These are phyloP conservation scores for Alligator mississippiensis DNA, from an alignment of 2,113 vertebrate genomes.

Conservation along the genomic window DNA sequence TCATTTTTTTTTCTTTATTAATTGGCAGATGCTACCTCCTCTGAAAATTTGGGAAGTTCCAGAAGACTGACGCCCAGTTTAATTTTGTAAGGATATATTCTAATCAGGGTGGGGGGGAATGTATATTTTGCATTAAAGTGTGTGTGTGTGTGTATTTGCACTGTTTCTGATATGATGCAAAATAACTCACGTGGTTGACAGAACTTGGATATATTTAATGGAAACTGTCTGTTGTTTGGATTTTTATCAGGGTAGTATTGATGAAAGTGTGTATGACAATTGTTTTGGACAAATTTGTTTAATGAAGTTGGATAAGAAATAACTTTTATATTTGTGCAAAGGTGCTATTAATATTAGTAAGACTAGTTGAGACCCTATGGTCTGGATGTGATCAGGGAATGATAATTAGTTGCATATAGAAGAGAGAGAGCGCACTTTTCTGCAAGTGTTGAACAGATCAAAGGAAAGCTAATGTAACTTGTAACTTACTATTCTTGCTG, in stretches of 20 bases:
- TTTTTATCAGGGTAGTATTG: not conserved
- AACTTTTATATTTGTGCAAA: fast-evolving
- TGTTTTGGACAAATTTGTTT: not conserved
- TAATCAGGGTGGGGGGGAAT: no score
- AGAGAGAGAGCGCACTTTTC: not conserved
- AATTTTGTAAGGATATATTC: no score
- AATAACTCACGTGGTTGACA: not conserved
- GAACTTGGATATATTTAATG: not conserved
- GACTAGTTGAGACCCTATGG: fast-evolving
- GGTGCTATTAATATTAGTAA: no score
- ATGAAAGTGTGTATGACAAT: not conserved
- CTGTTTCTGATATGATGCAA: no score
- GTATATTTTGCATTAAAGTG: no score
- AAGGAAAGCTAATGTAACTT: fast-evolving
- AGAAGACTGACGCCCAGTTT: no score
- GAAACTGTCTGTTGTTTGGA: not conserved
- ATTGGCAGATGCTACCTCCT: no score
- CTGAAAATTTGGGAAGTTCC: no score
- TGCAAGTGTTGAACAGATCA: fast-evolving
- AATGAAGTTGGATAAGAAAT: fast-evolving
- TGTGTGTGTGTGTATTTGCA: no score
- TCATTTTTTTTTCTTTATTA: no score
- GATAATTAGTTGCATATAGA: not conserved
- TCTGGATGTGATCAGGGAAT: not conserved
- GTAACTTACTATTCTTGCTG: not conserved